phyloP scores from a whole-genome alignment of 1,140 invertebrate genomes.

The Temnothorax nylanderi region DNA sequence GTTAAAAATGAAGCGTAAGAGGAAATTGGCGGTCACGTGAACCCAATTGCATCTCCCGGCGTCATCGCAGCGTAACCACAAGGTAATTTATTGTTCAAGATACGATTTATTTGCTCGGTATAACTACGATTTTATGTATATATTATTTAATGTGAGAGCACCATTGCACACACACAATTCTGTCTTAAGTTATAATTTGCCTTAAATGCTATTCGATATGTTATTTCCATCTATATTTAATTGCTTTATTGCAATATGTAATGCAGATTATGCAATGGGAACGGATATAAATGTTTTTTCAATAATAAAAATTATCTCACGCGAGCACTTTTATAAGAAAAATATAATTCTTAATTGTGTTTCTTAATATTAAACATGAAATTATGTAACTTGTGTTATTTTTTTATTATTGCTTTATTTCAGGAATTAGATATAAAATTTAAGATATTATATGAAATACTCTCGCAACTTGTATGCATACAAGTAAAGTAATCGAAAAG shows the following conservation, averaged over 20 bases:
- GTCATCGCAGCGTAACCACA: constrained; percentile 39
- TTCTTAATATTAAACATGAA: constrained; percentile 16
- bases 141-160: constrained; percentile 26
- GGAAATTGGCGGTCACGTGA: constrained; percentile 53
- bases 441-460: not conserved
- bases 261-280: not conserved
- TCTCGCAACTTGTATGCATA: not conserved
- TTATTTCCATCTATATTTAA: not conserved
- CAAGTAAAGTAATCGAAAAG: not conserved
- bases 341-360: not conserved
- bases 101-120: constrained; percentile 38
- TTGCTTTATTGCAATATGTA: not conserved
- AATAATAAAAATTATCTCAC: not conserved
- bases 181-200: not conserved
- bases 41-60: constrained; percentile 36
- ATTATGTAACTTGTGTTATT: not conserved
- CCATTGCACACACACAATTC: not conserved
- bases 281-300: not conserved
- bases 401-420: not conserved
- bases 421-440: not conserved
- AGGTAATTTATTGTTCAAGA: constrained; percentile 43
- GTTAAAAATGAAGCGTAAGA: constrained; percentile 49
- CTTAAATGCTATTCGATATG: not conserved
- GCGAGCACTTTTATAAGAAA: not conserved
- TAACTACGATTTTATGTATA: constrained; percentile 27